Percentiles rank a stretch among this genome's conserved stretches.
Evolutionary conservation across 2,113 vertebrate species (phyloP).

Genomic region (Rhodinocichla rosea): DNA sequence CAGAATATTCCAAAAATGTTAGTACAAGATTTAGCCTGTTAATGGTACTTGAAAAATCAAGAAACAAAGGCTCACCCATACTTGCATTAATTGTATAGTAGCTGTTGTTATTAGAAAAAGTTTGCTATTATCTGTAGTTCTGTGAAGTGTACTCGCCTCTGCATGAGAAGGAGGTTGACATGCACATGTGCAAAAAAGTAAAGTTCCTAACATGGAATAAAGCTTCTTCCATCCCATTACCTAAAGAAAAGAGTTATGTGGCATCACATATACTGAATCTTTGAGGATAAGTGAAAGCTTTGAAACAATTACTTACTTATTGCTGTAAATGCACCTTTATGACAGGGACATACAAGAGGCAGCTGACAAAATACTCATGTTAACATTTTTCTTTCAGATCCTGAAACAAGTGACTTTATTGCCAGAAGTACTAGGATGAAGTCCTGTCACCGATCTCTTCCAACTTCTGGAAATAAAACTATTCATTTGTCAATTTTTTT

Average conservation of each 20-base stretch:
- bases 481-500: neutral
- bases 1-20: neutral
- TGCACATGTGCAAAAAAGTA: neutral
- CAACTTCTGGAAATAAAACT: neutral
- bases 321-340: neutral
- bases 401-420: neutral
- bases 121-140: neutral
- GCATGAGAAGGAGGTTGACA: neutral
- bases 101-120: neutral
- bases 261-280: neutral
- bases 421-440: neutral
- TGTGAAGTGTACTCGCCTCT: neutral
- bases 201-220: neutral
- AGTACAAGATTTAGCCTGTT: neutral
- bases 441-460: neutral
- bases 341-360: neutral
- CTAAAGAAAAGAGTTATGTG: neutral
- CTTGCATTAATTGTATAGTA: neutral
- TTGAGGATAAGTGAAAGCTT: neutral
- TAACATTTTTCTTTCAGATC: neutral
- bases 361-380: neutral
- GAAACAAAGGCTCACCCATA: neutral
- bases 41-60: neutral
- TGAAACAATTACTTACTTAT: neutral
- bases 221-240: neutral